These are phyloP conservation scores for Temnothorax unifasciatus DNA, from an alignment of 2,888 invertebrate genomes.

Conservation along the genomic window DNA sequence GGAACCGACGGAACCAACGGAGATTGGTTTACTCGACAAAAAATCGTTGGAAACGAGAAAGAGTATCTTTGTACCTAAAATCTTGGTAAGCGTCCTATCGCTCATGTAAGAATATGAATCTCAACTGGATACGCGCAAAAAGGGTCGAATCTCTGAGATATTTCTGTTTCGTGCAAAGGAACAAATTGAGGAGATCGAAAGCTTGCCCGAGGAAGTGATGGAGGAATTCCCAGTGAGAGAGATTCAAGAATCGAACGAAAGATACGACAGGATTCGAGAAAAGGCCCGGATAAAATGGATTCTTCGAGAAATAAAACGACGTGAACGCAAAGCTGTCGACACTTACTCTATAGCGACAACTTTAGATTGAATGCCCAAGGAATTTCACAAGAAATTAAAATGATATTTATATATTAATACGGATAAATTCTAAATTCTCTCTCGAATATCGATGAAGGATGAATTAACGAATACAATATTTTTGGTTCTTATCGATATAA, in stretches of 20 bases:
- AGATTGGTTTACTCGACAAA: not conserved
- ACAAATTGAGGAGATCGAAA: slow-evolving; percentile 43
- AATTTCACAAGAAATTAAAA: slow-evolving; percentile 31
- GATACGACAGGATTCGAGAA: slow-evolving; percentile 68
- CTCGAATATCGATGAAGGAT: not conserved
- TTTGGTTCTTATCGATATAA: not conserved
- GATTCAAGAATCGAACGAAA: slow-evolving; percentile 53
- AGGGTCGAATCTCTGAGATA: not conserved
- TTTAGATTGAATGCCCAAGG: slow-evolving; percentile 43
- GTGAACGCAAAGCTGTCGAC: slow-evolving; percentile 66
- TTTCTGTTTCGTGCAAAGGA: slow-evolving; percentile 44
- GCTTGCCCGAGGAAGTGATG: slow-evolving; percentile 70
- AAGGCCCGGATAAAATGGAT: slow-evolving; percentile 79
- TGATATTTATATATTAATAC: slow-evolving; percentile 20
- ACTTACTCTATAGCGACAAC: slow-evolving; percentile 71
- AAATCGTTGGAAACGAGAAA: not conserved
- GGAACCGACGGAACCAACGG: not conserved
- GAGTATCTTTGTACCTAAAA: slow-evolving; percentile 17
- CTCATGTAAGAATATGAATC: not conserved
- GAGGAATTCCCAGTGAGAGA: slow-evolving; percentile 68
- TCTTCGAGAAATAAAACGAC: slow-evolving; percentile 76
- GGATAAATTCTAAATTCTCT: not conserved
- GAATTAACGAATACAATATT: slow-evolving; percentile 24
- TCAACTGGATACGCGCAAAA: not conserved
- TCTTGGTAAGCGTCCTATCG: not conserved